Conservation (phyloP, 2,797 vertebrate species). For the Serranus cabrilla region DNA sequence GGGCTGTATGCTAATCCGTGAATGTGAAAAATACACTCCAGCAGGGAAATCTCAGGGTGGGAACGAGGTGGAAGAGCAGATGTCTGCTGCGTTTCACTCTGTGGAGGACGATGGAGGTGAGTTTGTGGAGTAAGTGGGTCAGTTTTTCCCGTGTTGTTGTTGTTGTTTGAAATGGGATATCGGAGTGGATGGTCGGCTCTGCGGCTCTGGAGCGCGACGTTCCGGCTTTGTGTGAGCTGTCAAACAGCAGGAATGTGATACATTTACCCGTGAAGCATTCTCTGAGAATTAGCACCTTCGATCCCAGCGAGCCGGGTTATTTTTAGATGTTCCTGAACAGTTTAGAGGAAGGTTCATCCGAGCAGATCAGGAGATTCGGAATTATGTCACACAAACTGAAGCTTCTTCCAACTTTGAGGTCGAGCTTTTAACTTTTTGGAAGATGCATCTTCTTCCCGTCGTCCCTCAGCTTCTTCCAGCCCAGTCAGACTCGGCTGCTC, state of each 20-base stretch:
- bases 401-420: too few species aligned
- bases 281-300: conserved; percentile 48
- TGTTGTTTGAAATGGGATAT: conserved; percentile 34
- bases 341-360: not conserved
- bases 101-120: conserved; percentile 35
- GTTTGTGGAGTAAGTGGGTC: conserved; percentile 15
- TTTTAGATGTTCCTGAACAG: conserved; percentile 32
- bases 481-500: too few species aligned
- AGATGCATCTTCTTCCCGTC: too few species aligned
- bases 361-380: too few species aligned
- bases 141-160: conserved; percentile 17
- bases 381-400: too few species aligned
- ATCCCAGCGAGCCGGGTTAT: conserved; percentile 37
- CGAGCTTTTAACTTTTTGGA: too few species aligned
- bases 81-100: conserved; percentile 5
- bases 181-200: not conserved
- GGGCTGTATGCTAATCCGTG: conserved; percentile 39
- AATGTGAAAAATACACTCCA: conserved; percentile 24
- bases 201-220: too few species aligned
- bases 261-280: conserved; percentile 54
- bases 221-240: conserved; percentile 54
- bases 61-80: not conserved
- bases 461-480: too few species aligned
- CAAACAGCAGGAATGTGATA: conserved; percentile 61
- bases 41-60: not conserved